Evolutionary conservation across 2,113 vertebrate genomes (phyloP), one percentile per base, ranked within the genome.

Genomic region (Pseudopipra pipra): DNA sequence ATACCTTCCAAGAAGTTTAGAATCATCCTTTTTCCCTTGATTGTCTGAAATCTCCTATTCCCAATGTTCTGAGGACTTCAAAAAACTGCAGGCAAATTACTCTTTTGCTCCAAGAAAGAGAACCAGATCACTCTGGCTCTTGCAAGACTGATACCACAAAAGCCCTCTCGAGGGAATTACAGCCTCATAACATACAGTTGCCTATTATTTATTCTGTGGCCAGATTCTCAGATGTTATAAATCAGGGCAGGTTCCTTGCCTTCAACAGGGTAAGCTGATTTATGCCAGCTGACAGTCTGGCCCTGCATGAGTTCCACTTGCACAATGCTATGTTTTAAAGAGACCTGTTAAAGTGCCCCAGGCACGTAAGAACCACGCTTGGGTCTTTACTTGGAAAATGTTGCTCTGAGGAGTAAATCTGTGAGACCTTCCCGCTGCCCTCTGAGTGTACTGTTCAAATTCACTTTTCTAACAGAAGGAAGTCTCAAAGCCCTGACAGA

Each of bases 221-320:
- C 56, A 94, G 85, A 97, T 95, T 68, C 93, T 96, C 93, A 96
- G 90, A 79, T 96, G 96, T 86, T 89, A 95, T 96, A 94, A 97
- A 96, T 97, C 93, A 95, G 73, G 62, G 66, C 88, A 96, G 85
- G 92, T 94, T 97, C 83, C 70, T 87, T 67, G 83, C 86, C 92
- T 96, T 92, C 70, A 65, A 81, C 44, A 93, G 88, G 80, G 83
- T 70, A 78, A 92, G 88, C 90, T 96, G 93, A 97, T 95, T 97
- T 95, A 97, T 96, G 95, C 90, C 96, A 94, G 95, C 92, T 96
- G 95, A 95, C 92, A 95, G 56, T 67, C 88, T 81, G 88, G 88
- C 93, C 75, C 87, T 83, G 75, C 87, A 71, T 46, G 17, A 4
- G 11, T 66, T 96, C 88, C 88, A 81, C 70, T 94, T 93, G 83